phyloP scores from a whole-genome alignment of 2,113 vertebrate species.

The Sinocyclocheilus anshuiensis region DNA sequence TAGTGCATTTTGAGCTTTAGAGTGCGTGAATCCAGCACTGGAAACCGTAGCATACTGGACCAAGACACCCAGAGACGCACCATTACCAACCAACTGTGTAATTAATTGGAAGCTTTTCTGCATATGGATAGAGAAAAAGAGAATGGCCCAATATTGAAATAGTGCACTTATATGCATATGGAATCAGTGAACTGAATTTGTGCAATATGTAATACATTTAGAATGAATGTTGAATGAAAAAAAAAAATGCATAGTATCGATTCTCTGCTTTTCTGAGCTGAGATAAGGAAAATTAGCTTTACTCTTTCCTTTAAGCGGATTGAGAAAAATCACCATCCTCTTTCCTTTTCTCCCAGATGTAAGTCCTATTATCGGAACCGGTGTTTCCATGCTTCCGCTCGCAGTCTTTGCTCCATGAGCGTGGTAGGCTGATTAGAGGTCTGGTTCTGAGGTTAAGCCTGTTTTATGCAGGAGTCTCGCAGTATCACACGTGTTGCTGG shows the following conservation, averaged over 20 bases:
- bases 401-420: slow-evolving; percentile 40
- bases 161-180: slow-evolving; percentile 13
- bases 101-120: slow-evolving; percentile 46
- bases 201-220: slow-evolving; percentile 30
- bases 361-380: slow-evolving; percentile 47
- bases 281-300: slow-evolving; percentile 59
- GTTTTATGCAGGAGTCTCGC: slow-evolving; percentile 16
- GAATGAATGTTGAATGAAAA: slow-evolving; percentile 14
- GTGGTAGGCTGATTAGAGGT: slow-evolving; percentile 48
- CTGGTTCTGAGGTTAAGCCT: slow-evolving; percentile 32
- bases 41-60: slow-evolving; percentile 9
- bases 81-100: slow-evolving; percentile 41
- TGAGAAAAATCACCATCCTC: slow-evolving; percentile 37
- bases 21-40: neutral
- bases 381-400: slow-evolving; percentile 33
- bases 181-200: slow-evolving; percentile 15
- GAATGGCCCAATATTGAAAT: slow-evolving; percentile 3
- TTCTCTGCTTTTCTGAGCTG: slow-evolving; percentile 43
- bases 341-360: slow-evolving; percentile 29
- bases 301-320: slow-evolving; percentile 45
- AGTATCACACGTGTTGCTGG: neutral
- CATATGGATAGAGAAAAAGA: slow-evolving; percentile 18
- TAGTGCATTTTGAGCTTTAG: neutral
- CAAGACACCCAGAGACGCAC: neutral
- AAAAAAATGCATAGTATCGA: slow-evolving; percentile 51